Percentiles rank a stretch among this genome's conserved stretches.
Evolutionary conservation across 2,888 invertebrate genomes (phyloP).

Genomic region (Mayetiola destructor): DNA sequence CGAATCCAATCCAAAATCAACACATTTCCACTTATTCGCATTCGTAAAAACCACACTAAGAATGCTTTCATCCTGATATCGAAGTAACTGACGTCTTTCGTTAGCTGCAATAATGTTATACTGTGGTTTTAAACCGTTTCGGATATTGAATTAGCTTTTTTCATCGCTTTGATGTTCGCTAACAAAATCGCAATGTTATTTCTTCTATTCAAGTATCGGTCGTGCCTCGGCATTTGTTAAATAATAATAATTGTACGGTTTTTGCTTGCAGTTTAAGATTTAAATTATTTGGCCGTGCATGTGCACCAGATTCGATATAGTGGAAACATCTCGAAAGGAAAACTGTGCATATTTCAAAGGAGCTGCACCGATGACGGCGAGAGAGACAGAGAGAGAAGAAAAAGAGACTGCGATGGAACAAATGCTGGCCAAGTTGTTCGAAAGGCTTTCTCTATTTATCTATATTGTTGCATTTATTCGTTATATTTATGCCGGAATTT

Average conservation of each 20-base stretch:
- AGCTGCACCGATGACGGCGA: neutral
- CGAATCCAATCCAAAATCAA: no score
- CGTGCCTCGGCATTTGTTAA: neutral
- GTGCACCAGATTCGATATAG: constrained; percentile 2
- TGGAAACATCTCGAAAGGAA: neutral
- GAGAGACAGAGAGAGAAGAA: neutral
- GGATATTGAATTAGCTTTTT: no score
- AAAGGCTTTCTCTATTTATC: neutral
- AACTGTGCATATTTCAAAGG: neutral
- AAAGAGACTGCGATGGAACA: neutral
- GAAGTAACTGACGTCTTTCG: no score
- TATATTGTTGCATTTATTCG: neutral
- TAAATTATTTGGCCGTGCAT: no score
- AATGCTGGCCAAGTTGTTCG: neutral
- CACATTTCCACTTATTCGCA: no score
- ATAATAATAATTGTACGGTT: no score
- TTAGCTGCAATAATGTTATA: no score
- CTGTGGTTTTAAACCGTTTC: constrained; percentile 8
- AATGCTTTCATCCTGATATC: no score
- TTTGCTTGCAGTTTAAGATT: no score
- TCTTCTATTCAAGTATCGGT: neutral
- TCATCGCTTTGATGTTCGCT: neutral
- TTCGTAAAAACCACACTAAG: no score
- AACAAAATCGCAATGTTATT: constrained; percentile 2
- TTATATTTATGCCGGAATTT: constrained; percentile 2